Conservation (phyloP, 2,113 vertebrate genomes). For the Clupea harengus region DNA sequence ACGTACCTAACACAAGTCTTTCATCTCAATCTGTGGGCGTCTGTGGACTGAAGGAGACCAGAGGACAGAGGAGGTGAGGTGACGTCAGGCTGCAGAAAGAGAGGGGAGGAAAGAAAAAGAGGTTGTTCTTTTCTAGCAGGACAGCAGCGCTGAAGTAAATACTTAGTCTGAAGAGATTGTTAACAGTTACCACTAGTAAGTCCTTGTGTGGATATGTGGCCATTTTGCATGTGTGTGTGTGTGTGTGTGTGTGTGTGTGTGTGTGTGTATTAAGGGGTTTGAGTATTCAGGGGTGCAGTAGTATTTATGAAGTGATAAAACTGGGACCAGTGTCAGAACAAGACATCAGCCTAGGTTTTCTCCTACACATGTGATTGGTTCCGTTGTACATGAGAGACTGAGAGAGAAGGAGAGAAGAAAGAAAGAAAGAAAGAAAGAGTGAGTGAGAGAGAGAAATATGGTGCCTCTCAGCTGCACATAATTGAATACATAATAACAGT, state of each 20-base stretch:
- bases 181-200: neutral
- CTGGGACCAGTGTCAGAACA: neutral
- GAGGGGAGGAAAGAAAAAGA: neutral
- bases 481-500: neutral
- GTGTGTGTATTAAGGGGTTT: neutral
- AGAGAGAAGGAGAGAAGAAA: neutral
- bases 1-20: neutral
- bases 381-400: neutral
- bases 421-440: neutral
- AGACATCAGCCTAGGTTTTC: neutral
- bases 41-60: neutral
- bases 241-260: neutral
- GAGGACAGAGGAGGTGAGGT: neutral
- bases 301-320: neutral
- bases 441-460: neutral
- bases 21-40: neutral
- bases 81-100: neutral
- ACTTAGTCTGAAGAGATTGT: neutral
- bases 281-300: neutral
- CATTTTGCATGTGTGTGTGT: neutral
- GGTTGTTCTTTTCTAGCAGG: neutral
- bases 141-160: neutral
- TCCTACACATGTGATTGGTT: neutral
- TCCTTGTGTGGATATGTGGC: neutral
- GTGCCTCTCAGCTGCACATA: neutral